Evolutionary conservation across 1,140 invertebrate species (phyloP).

Genomic region (Drosophila tristis): DNA sequence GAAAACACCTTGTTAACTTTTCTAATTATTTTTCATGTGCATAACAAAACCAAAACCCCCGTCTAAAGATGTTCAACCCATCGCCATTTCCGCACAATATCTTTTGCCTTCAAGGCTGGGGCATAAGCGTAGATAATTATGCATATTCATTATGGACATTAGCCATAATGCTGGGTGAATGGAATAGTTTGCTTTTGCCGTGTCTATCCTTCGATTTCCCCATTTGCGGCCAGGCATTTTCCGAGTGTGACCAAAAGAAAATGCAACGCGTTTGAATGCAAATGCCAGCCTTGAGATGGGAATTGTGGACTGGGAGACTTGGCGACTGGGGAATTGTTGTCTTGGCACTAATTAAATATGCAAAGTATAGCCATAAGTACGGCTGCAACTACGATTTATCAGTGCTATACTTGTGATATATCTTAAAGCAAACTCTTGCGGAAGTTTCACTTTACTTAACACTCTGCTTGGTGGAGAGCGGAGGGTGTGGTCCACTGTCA

Average conservation of each 20-base stretch:
- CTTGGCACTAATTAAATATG: conserved; percentile 62
- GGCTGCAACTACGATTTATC: conserved; percentile 17
- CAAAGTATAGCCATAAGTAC: conserved; percentile 33
- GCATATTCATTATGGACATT: conserved; percentile 55
- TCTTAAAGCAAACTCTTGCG: conserved; percentile 62
- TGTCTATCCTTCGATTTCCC: conserved; percentile 30
- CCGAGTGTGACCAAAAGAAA: conserved; percentile 21
- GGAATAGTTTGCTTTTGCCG: conserved; percentile 45
- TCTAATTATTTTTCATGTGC: background rate
- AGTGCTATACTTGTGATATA: conserved; percentile 37
- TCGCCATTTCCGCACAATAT: conserved; percentile 36
- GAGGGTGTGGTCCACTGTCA: conserved; percentile 25
- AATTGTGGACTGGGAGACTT: background rate
- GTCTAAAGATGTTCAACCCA: conserved; percentile 16
- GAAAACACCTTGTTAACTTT: background rate
- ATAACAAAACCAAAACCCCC: conserved; percentile 5
- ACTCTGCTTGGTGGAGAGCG: background rate
- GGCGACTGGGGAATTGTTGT: conserved; percentile 18
- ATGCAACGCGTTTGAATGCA: conserved; percentile 53
- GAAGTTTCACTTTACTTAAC: conserved; percentile 51
- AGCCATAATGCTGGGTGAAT: conserved; percentile 30
- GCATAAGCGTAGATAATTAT: conserved; percentile 40
- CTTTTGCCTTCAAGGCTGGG: conserved; percentile 23
- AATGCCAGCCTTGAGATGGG: conserved; percentile 43
- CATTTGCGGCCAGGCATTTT: conserved; percentile 29